phyloP scores from a whole-genome alignment of 2,797 vertebrate species.

The Poecilia velifera region DNA sequence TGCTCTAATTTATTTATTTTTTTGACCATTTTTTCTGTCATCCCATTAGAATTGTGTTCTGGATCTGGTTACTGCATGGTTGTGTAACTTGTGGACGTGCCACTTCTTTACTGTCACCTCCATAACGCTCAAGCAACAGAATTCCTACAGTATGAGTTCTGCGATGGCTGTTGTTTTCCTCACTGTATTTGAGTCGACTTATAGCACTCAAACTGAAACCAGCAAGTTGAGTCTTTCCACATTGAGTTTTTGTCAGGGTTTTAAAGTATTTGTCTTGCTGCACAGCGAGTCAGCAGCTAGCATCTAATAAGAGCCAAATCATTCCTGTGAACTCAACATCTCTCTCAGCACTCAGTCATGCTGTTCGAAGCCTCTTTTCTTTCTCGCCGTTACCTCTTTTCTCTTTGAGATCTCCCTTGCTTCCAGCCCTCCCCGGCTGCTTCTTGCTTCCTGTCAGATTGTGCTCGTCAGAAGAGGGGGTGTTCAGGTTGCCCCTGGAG shows the following conservation, averaged over 20 bases:
- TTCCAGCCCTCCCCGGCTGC: conserved; percentile 43
- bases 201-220: conserved; percentile 14
- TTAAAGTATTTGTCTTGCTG: conserved; percentile 22
- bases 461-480: conserved; percentile 38
- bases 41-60: not conserved
- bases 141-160: not conserved
- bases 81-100: not conserved
- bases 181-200: conserved; percentile 37
- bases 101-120: not conserved
- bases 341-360: conserved; percentile 44
- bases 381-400: conserved; percentile 37
- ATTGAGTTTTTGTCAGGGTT: conserved; percentile 33
- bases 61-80: too few species aligned
- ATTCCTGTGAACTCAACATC: conserved; percentile 45
- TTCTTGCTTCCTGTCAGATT: conserved; percentile 65
- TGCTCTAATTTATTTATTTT: not conserved
- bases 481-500: conserved; percentile 69
- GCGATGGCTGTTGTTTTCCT: conserved; percentile 17
- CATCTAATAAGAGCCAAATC: conserved; percentile 30
- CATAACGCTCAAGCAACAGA: not conserved
- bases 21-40: not conserved
- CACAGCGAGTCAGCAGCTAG: conserved; percentile 28
- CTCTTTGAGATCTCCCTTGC: conserved; percentile 29
- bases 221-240: conserved; percentile 7
- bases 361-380: conserved; percentile 37